These are phyloP conservation scores for Tenebrio molitor DNA, from an alignment of 1,140 invertebrate genomes.

Conservation along the genomic window DNA sequence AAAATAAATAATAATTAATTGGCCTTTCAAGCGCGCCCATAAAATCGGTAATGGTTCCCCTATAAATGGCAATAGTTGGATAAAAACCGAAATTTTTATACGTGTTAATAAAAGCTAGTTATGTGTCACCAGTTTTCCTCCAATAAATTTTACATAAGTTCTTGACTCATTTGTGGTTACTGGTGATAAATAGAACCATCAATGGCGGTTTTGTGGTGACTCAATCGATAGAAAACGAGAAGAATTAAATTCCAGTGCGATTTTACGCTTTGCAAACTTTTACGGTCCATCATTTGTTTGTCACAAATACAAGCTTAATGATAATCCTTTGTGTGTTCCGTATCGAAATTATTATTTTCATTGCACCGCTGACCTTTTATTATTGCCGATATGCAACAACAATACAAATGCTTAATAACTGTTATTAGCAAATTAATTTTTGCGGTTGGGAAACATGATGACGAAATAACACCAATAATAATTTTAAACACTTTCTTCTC, in stretches of 20 bases:
- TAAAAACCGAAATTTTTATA: not conserved
- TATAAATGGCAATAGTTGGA: not conserved
- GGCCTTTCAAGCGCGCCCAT: conserved; percentile 15
- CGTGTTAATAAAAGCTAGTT: conserved; percentile 6
- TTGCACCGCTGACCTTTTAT: conserved; percentile 32
- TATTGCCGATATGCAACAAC: conserved; percentile 18
- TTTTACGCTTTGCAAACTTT: conserved; percentile 33
- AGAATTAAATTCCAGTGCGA: conserved; percentile 40
- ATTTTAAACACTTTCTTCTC: conserved; percentile 13
- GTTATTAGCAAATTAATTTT: conserved; percentile 39
- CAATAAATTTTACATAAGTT: conserved; percentile 39
- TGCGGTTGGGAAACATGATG: conserved; percentile 14
- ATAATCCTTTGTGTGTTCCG: conserved; percentile 31
- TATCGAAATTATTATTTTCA: conserved; percentile 26
- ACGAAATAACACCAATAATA: not conserved
- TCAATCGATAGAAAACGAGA: conserved; percentile 42
- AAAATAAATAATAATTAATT: conserved; percentile 40
- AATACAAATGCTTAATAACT: conserved; percentile 30
- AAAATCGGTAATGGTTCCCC: conserved; percentile 25
- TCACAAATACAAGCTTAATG: conserved; percentile 22
- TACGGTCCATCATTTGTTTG: conserved; percentile 36
- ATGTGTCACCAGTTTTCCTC: conserved; percentile 19
- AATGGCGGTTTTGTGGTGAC: conserved; percentile 44
- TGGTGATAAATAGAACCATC: conserved; percentile 43
- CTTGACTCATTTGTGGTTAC: conserved; percentile 39